Conservation (phyloP, 2,888 invertebrate genomes). For the Cyclophora albipunctata region DNA sequence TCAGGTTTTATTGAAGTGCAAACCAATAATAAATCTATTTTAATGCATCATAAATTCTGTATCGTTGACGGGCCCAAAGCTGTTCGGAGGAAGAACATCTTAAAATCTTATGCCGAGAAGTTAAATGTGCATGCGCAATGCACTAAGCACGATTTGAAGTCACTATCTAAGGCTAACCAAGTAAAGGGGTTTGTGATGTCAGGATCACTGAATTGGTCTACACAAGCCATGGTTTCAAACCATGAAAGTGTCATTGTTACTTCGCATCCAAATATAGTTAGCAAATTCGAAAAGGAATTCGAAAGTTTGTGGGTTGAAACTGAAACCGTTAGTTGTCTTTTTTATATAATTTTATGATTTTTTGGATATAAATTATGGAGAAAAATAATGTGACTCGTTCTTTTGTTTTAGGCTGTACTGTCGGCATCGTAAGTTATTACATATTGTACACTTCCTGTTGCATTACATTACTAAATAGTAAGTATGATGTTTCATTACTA, state of each 20-base stretch:
- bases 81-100: constrained; percentile 48
- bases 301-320: constrained; percentile 77
- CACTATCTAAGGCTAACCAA: constrained; percentile 33
- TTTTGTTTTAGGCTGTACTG: constrained; percentile 37
- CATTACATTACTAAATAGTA: no score
- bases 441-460: neutral
- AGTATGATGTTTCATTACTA: no score
- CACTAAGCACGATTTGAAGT: constrained; percentile 30
- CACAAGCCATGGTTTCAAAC: constrained; percentile 81
- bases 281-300: constrained; percentile 76
- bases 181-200: constrained; percentile 74
- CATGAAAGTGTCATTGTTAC: constrained; percentile 82
- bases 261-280: constrained; percentile 70
- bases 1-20: constrained; percentile 69
- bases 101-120: constrained; percentile 60
- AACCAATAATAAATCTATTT: constrained; percentile 63
- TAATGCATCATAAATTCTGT: constrained; percentile 90
- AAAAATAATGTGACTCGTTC: neutral
- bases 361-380: neutral
- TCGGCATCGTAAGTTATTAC: constrained; percentile 12
- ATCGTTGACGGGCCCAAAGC: constrained; percentile 77
- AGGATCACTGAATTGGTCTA: constrained; percentile 87
- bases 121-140: constrained; percentile 53
- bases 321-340: constrained; percentile 45
- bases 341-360: neutral